Evolutionary conservation across 1,140 invertebrate genomes (phyloP).

Genomic region (Periplaneta americana): DNA sequence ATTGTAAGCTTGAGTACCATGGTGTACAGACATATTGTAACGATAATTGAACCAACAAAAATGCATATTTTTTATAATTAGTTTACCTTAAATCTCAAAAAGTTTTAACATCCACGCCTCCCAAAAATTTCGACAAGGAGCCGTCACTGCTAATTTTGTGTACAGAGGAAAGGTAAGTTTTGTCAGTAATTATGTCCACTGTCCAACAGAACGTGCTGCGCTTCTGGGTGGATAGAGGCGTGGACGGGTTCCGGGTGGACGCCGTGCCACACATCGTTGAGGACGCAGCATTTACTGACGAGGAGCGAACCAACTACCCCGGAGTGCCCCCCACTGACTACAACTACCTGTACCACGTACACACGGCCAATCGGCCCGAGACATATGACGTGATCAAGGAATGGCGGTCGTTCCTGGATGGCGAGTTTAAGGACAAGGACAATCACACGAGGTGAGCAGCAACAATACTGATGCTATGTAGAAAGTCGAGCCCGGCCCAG

Average conservation of each 20-base stretch:
- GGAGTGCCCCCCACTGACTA: slow-evolving; percentile 39
- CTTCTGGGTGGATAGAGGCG: slow-evolving; percentile 71
- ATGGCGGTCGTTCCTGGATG: slow-evolving; percentile 56
- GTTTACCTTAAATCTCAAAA: too few species aligned
- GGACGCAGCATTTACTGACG: slow-evolving; percentile 45
- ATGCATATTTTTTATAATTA: too few species aligned
- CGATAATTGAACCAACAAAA: too few species aligned
- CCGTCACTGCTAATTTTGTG: too few species aligned
- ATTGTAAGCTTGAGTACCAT: too few species aligned
- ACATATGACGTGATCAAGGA: slow-evolving; percentile 54
- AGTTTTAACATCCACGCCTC: too few species aligned
- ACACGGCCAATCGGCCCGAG: slow-evolving; percentile 54
- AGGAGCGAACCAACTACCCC: slow-evolving; percentile 40
- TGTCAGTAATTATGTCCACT: too few species aligned
- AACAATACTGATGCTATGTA: too few species aligned
- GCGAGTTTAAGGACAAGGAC: slow-evolving; percentile 39
- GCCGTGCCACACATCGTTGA: slow-evolving; percentile 55
- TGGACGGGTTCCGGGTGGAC: slow-evolving; percentile 71
- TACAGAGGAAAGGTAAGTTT: too few species aligned
- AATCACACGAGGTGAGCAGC: slow-evolving; percentile 6
- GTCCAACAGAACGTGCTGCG: slow-evolving; percentile 58
- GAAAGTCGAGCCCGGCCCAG: too few species aligned
- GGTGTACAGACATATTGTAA: too few species aligned
- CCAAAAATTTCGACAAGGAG: too few species aligned
- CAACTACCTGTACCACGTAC: slow-evolving; percentile 53